A percentile compares a stretch with the other conserved stretches of the same genome.
Conservation (phyloP, 2,797 vertebrate genomes). For the Lacerta agilis region DNA sequence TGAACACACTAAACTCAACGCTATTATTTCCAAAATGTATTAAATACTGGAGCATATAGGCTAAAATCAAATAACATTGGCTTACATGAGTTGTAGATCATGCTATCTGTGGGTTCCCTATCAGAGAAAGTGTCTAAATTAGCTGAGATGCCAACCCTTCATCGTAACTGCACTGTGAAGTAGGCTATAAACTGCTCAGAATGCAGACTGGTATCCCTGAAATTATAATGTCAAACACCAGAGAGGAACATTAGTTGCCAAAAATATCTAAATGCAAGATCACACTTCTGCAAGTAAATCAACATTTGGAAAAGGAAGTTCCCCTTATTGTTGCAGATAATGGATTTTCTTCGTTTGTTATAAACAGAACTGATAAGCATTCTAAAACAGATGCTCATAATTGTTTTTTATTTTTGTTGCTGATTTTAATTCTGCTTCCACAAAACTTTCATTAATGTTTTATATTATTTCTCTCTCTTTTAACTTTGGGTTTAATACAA, state of each 20-base stretch:
- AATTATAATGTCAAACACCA: conserved; percentile 25
- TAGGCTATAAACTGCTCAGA: conserved; percentile 9
- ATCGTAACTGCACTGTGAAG: not conserved
- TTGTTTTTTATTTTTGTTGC: conserved; percentile 59
- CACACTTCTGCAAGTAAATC: conserved; percentile 21
- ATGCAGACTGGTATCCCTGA: conserved; percentile 52
- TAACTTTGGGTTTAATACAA: conserved; percentile 50
- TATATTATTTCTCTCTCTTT: not conserved
- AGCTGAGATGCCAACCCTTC: not conserved
- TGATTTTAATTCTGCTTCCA: conserved; percentile 62
- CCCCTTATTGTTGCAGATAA: conserved; percentile 66
- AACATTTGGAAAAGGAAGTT: conserved; percentile 66
- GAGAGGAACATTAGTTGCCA: conserved; percentile 33
- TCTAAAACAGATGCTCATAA: conserved; percentile 55
- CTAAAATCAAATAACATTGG: not conserved
- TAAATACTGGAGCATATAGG: not conserved
- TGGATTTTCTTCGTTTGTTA: conserved; percentile 55
- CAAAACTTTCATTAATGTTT: conserved; percentile 54
- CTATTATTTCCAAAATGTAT: not conserved
- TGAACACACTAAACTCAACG: not conserved
- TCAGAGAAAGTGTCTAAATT: not conserved
- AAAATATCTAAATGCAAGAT: conserved; percentile 19
- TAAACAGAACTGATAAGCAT: conserved; percentile 68
- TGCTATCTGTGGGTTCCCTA: not conserved
- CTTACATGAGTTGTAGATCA: not conserved